Base-by-base conservation (phyloP, 2,113 vertebrate genomes). In the Pelvicachromis taeniatus region DNA sequence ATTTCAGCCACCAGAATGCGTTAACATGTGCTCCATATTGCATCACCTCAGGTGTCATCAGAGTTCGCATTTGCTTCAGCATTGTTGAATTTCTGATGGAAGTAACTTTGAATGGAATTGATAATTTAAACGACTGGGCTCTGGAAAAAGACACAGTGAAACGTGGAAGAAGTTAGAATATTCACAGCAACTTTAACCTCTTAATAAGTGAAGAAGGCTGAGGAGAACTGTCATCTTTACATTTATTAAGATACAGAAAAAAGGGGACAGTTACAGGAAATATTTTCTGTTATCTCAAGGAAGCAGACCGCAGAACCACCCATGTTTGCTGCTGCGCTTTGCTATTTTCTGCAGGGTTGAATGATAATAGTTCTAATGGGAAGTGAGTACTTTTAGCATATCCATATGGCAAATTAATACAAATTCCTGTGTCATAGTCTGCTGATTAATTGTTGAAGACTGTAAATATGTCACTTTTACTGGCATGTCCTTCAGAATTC, bases 1-100 rank as follows among this genome's bases (percentile, higher is more conserved):
- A n/a, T 82, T 68, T 59, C 9, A 45, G 6, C 8, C 2, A 73
- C 7, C 23, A 79, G 13, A 73, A 81, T 38, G 73, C 45, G 19
- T 9, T 7, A 4, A 29, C 6, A 55, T 11, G 2, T n/a, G 12
- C 53, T 56, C 1, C 4, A 17, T 78, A 33, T 59, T 53, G 63
- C 26, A 50, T 26, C 52, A n/a, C 31, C 33, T 53, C 23, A 45
- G 0, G 33, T 16, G 29, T 50, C 38, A 21, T 26, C 65, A 45
- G 54, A 31, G 52, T 45, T 23, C 3, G 2, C 6, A 35, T 48
- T 35, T 55, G 31, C 59, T 88, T 93, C 87, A 95, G 83, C 95
- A 95, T 33, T 93, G 85, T 35, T 80, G 0, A 9, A 94, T 93
- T 87, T 95, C 95, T 55, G 95, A 95, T 65, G 93, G 92, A 83